Base-by-base conservation (phyloP, 1,140 invertebrate species). In the Tribolium castaneum region DNA sequence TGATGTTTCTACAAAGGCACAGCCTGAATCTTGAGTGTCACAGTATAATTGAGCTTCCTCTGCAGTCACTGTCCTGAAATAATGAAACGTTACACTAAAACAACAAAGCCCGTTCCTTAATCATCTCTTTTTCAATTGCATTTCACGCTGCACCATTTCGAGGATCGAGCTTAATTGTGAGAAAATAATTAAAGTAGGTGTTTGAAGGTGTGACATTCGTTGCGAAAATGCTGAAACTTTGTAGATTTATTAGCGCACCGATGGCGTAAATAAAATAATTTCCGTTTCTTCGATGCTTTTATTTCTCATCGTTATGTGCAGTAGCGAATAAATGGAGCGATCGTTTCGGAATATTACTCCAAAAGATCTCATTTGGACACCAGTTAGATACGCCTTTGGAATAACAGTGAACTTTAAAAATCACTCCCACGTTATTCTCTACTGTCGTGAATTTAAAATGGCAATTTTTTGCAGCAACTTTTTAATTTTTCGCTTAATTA, bases 1-100 rank as follows among this genome's bases (percentile, higher is more conserved):
- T 25, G 94, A 96, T 22, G 92, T 93, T 84, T 96, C 94, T 25
- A 95, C 89, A 85, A 94, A 95, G n/a, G 91, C 91, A 83, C 94
- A 95, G 39, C 90, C 89, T 6, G 92, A 90, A 78, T 93, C 92
- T 84, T 94, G 92, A 0, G 90, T 90, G 6, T 90, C 89, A 83
- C 92, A 93, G 80, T 93, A 94, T 19, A 91, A 89, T 78, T 90
- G 88, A 0, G 92, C 92, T 85, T 94, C 93, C 78, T 94, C 93
- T 1, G 90, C 85, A 75, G 91, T 90, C 16, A 94, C 93, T 75
- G 91, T 92, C 86, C 93, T 94, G 83, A 66, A 66, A 66, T 66
- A 66, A 66, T 66, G 59, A 66, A 66, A 66, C 59, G 10, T 66
- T 14, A 39, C 30, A 22, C 9, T 66, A 35, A 12, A 66, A 13